Evolutionary conservation across 2,113 vertebrate species (phyloP).

Genomic region (Cheilinus undulatus): DNA sequence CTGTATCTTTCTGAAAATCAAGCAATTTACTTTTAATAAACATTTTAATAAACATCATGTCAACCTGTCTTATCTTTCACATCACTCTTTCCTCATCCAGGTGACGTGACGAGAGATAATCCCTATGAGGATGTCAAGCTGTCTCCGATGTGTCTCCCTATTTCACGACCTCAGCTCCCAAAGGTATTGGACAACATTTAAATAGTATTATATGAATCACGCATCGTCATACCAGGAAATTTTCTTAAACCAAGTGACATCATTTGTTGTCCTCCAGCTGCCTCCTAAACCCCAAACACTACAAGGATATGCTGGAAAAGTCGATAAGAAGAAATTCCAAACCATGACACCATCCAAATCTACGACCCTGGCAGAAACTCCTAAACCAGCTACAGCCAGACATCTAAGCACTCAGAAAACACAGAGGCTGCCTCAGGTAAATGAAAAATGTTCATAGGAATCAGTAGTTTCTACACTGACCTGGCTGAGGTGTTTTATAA

Average conservation of each 20-base stretch:
- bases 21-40: neutral
- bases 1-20: no score
- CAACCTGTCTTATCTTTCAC: slow-evolving; percentile 2
- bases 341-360: slow-evolving; percentile 20
- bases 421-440: slow-evolving; percentile 72
- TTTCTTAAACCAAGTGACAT: slow-evolving; percentile 12
- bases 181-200: slow-evolving; percentile 62
- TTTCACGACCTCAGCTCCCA: slow-evolving; percentile 57
- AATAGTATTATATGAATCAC: slow-evolving; percentile 2
- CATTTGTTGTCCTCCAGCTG: slow-evolving; percentile 76
- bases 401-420: slow-evolving; percentile 53
- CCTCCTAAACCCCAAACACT: slow-evolving; percentile 88
- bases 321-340: slow-evolving; percentile 58
- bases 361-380: slow-evolving; percentile 19
- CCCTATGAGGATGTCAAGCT: slow-evolving; percentile 90
- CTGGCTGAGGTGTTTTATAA: slow-evolving; percentile 2
- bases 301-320: slow-evolving; percentile 81
- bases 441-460: neutral
- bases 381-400: slow-evolving; percentile 53
- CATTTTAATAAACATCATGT: neutral
- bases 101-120: slow-evolving; percentile 86
- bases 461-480: neutral
- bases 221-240: no score
- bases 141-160: slow-evolving; percentile 86
- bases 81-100: slow-evolving; percentile 36